phyloP scores from a whole-genome alignment of 1,140 invertebrate species.

The Neoseiulus cucumeris region DNA sequence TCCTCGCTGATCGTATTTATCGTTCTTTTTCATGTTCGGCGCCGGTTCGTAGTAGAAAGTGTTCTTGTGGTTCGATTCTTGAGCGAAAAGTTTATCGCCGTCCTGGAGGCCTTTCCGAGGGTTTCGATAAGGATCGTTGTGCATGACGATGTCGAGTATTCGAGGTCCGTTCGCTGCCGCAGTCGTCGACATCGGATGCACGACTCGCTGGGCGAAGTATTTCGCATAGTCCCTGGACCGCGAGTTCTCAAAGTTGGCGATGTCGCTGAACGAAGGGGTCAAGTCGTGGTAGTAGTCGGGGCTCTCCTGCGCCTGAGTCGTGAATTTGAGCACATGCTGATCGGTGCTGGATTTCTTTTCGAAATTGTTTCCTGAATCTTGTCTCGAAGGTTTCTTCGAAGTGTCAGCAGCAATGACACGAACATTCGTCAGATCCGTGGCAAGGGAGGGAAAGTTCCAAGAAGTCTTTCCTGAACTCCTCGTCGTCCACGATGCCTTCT shows the following conservation, averaged over 20 bases:
- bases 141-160: constrained; percentile 4
- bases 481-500: not conserved
- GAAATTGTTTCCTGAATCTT: not conserved
- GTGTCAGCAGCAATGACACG: too few species aligned
- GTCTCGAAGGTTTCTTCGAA: not conserved
- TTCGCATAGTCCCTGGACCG: not conserved
- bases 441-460: not conserved
- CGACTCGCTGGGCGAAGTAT: not conserved
- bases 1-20: not conserved
- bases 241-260: not conserved
- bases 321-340: not conserved
- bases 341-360: not conserved
- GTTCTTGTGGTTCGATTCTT: not conserved
- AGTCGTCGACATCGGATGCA: not conserved
- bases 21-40: not conserved
- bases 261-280: not conserved
- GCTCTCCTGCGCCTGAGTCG: too few species aligned
- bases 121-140: not conserved
- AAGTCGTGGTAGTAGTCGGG: not conserved
- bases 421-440: not conserved
- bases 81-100: not conserved
- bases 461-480: not conserved
- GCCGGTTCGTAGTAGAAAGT: not conserved
- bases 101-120: not conserved
- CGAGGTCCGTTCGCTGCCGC: not conserved